Evolutionary conservation across 2,113 vertebrate genomes (phyloP), one percentile per base, ranked within the genome.

Genomic region (Hyperoodon ampullatus): DNA sequence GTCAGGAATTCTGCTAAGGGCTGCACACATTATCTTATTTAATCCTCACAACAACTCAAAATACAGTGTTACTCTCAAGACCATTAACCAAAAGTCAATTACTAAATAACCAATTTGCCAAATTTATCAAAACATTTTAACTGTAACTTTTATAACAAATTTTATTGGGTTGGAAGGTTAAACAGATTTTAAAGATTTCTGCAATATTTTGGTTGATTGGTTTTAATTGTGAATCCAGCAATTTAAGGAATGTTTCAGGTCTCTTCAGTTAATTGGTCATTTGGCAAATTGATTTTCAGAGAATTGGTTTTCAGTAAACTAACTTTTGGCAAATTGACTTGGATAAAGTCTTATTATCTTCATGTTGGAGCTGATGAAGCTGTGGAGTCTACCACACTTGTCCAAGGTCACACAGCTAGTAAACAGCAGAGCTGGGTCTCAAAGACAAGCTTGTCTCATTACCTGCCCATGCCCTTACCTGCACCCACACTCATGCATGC

Each of bases 161-260:
- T 77, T 60, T 90, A n/a, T 30, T 13, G 14, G 39, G 39, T 47
- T 60, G 66, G 80, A 90, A 93, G 7, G n/a, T 84, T 68, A 63
- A 80, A 87, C 21, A 39, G 44, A 21, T 68, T 83, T 92, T 91
- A 90, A 95, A 77, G 75, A 75, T 82, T 81, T 90, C 39, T 44
- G 9, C 7, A 53, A 12, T 47, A 55, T 95, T 65, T 74, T 33
- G 58, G 13, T 60, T 88, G 68, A n/a, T 70, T 75, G 58, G 55
- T 92, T 88, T 96, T 78, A 65, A 60, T 70, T 68, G 15, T 72
- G 50, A 96, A 74, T 63, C 18, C 9, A 92, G 66, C 19, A 70
- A 60, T 74, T 81, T 90, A 93, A 61, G 35, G 66, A 77, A 16
- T 19, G 14, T 61, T 78, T 55, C n/a, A 16, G 60, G 7, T 88